Percentiles rank a stretch among this genome's conserved stretches.
Conservation (phyloP, 2,888 invertebrate species). For the Agrochola lychnidis region DNA sequence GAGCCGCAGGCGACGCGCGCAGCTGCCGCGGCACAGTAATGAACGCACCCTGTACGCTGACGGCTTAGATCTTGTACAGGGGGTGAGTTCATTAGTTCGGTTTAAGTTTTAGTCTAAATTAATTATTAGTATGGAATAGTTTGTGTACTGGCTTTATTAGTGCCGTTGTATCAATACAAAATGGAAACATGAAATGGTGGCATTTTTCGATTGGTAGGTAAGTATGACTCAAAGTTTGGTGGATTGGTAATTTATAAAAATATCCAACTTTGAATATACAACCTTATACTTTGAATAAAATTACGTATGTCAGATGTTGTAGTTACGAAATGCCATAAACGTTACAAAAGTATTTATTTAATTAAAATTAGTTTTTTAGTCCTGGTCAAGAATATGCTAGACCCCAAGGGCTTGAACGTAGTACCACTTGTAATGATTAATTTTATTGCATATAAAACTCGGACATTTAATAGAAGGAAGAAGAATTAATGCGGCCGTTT, state of each 20-base stretch:
- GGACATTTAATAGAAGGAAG: constrained; percentile 31
- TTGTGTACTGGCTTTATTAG: no score
- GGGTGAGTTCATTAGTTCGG: constrained; percentile 39
- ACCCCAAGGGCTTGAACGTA: constrained; percentile 1
- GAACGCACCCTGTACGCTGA: constrained; percentile 75
- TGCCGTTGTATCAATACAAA: background rate
- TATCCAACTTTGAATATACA: no score
- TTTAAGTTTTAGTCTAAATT: constrained; percentile 6
- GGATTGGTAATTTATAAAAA: no score
- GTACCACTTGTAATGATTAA: constrained; percentile 30
- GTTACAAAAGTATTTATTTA: background rate
- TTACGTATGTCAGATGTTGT: background rate
- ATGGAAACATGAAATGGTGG: background rate
- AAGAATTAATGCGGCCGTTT: constrained; percentile 23
- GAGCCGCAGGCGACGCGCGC: constrained; percentile 78
- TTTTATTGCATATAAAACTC: constrained; percentile 36
- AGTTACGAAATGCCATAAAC: background rate
- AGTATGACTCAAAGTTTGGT: no score
- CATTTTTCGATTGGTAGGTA: background rate
- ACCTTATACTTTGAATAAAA: background rate
- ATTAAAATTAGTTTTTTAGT: background rate
- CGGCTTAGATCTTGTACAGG: constrained; percentile 68
- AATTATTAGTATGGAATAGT: background rate
- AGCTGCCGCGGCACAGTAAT: constrained; percentile 79
- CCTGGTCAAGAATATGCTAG: background rate